Percentiles rank a stretch among this genome's conserved stretches.
Conservation (phyloP, 2,888 invertebrate species). For the Melanostoma mellinum region DNA sequence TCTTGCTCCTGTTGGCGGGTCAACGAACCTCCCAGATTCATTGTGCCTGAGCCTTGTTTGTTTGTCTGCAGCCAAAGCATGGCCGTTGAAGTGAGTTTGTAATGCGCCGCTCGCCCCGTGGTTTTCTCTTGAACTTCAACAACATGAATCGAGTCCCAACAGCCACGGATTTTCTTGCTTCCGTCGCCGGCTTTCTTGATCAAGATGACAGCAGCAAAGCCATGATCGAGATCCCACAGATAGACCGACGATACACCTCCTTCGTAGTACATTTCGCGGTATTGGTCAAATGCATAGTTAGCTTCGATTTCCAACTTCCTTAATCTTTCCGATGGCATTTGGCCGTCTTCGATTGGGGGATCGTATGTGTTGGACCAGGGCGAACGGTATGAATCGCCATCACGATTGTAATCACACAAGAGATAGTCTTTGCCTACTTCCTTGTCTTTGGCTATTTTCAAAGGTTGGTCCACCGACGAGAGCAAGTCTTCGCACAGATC, state of each 20-base stretch:
- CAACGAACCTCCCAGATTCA: conserved; percentile 99
- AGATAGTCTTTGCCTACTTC: conserved; percentile 98
- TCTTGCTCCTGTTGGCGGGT: conserved; percentile 98
- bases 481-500: conserved; percentile 97
- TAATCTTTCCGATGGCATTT: conserved; percentile 98
- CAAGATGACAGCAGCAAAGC: conserved; percentile 98
- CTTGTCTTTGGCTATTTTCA: conserved; percentile 98
- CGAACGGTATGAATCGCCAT: conserved; percentile 98
- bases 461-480: conserved; percentile 98
- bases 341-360: conserved; percentile 98
- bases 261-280: conserved; percentile 99
- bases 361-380: conserved; percentile 99
- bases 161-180: conserved; percentile 98
- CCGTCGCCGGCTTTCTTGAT: conserved; percentile 99
- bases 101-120: conserved; percentile 96
- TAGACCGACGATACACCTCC: conserved; percentile 99
- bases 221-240: conserved; percentile 99
- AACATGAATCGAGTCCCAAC: conserved; percentile 99
- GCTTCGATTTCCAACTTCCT: conserved; percentile 98
- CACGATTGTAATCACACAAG: conserved; percentile 99
- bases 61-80: conserved; percentile 99
- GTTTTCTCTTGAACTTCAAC: conserved; percentile 99
- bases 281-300: conserved; percentile 99
- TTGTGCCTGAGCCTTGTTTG: conserved; percentile 97
- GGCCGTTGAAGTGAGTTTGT: conserved; percentile 99